phyloP scores from a whole-genome alignment of 2,113 vertebrate species.

The Nannospalax galili region DNA sequence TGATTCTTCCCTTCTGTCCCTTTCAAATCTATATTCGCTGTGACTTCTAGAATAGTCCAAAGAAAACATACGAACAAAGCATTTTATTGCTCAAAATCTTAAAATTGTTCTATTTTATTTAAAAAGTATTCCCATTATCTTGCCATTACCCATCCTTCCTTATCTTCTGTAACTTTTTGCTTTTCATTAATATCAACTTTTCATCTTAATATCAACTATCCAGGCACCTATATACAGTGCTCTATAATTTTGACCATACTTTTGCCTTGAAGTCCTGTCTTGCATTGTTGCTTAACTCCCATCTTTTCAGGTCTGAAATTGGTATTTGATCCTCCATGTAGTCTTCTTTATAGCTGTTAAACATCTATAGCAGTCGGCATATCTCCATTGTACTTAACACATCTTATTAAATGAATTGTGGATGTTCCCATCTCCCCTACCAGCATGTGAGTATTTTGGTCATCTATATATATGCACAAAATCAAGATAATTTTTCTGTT shows the following conservation, averaged over 20 bases:
- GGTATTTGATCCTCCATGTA: not conserved
- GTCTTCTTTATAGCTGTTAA: not conserved
- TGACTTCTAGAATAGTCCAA: not conserved
- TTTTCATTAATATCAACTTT: constrained; percentile 47
- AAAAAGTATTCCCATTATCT: not conserved
- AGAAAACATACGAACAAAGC: constrained; percentile 24
- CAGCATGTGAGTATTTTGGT: constrained; percentile 5
- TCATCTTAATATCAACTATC: not conserved
- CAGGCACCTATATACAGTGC: not conserved
- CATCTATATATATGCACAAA: constrained; percentile 32
- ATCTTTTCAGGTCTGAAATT: constrained; percentile 31
- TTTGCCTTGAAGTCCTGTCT: constrained; percentile 12
- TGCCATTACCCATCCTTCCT: not conserved
- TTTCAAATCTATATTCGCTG: constrained; percentile 29
- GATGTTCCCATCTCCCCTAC: constrained; percentile 28
- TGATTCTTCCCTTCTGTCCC: not conserved
- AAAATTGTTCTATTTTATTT: not conserved
- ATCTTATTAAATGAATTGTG: constrained; percentile 32
- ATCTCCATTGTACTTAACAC: constrained; percentile 11
- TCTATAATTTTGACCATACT: not conserved
- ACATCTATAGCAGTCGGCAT: not conserved
- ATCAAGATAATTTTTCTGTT: constrained; percentile 53
- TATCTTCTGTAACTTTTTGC: not conserved
- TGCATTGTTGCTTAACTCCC: not conserved
- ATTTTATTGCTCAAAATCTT: constrained; percentile 47